Conservation (phyloP, 2,888 invertebrate genomes). For the Sinhomidia bicolor region DNA sequence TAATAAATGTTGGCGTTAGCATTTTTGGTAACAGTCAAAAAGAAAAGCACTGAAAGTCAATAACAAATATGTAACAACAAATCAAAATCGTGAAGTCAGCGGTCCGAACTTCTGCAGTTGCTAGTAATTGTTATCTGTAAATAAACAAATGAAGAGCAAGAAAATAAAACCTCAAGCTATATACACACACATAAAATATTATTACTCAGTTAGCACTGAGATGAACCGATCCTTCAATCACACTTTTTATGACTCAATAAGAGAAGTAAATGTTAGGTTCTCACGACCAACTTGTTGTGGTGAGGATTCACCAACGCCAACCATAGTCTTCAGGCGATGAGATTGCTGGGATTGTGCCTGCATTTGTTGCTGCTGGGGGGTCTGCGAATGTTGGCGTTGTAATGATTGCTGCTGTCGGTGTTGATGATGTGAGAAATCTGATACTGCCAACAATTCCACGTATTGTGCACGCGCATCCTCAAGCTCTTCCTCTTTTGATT, state of each 20-base stretch:
- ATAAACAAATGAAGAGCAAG: constrained; percentile 27
- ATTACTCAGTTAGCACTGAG: constrained; percentile 11
- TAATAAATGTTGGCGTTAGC: constrained; percentile 39
- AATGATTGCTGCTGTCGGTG: constrained; percentile 72
- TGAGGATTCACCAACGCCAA: constrained; percentile 75
- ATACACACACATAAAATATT: background rate
- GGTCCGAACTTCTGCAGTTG: background rate
- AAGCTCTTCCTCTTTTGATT: constrained; percentile 94
- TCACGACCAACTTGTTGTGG: constrained; percentile 75
- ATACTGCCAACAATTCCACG: constrained; percentile 95
- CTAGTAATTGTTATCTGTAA: constrained; percentile 5
- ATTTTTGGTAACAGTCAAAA: constrained; percentile 60
- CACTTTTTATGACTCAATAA: constrained; percentile 79
- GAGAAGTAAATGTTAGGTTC: constrained; percentile 79
- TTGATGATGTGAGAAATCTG: constrained; percentile 78
- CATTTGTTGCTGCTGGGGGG: constrained; percentile 66
- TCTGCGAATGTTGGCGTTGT: constrained; percentile 64
- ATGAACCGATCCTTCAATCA: constrained; percentile 68
- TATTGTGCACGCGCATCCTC: constrained; percentile 94
- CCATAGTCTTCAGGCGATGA: constrained; percentile 69
- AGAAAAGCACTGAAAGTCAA: constrained; percentile 6
- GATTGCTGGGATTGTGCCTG: constrained; percentile 69
- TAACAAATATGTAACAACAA: background rate
- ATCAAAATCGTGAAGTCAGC: too few relatives aligned
- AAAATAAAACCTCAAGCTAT: constrained; percentile 41